These are phyloP conservation scores for Nothocercus julius DNA, from an alignment of 2,113 vertebrate species.

Conservation along the genomic window DNA sequence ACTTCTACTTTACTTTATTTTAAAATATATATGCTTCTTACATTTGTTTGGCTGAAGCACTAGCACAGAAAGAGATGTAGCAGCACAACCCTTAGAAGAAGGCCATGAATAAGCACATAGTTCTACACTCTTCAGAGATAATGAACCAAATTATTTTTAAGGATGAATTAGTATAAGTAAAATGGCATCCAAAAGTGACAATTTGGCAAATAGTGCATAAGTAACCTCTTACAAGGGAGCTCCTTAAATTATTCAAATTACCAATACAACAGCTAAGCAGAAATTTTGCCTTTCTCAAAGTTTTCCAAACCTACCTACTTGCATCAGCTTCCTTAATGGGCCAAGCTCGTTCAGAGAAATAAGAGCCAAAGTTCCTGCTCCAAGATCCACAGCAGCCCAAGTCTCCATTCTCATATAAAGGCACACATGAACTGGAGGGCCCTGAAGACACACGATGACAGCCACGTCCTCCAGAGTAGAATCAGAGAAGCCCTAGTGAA, in stretches of 20 bases:
- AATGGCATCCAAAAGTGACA: not conserved
- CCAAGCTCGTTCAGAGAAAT: not conserved
- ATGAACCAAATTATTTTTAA: not conserved
- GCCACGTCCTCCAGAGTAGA: fast-evolving
- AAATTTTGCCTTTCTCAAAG: not conserved
- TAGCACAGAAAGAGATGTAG: not conserved
- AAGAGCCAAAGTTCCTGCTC: not conserved
- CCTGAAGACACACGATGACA: not conserved
- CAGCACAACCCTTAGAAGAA: not conserved
- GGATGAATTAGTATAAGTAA: not conserved
- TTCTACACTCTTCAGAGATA: not conserved
- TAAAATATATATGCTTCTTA: not conserved
- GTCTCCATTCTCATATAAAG: not conserved
- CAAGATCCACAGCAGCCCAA: not conserved
- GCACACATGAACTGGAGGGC: not conserved
- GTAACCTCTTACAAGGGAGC: not conserved
- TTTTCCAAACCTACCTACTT: not conserved
- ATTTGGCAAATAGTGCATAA: not conserved
- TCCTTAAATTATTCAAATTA: not conserved
- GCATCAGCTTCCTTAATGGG: not conserved
- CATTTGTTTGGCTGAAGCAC: not conserved
- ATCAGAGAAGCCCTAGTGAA: not conserved
- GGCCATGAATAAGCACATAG: not conserved
- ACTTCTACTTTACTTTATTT: not conserved
- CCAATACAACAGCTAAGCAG: not conserved